Conservation (phyloP, 2,113 vertebrate species). For the Osmerus mordax region DNA sequence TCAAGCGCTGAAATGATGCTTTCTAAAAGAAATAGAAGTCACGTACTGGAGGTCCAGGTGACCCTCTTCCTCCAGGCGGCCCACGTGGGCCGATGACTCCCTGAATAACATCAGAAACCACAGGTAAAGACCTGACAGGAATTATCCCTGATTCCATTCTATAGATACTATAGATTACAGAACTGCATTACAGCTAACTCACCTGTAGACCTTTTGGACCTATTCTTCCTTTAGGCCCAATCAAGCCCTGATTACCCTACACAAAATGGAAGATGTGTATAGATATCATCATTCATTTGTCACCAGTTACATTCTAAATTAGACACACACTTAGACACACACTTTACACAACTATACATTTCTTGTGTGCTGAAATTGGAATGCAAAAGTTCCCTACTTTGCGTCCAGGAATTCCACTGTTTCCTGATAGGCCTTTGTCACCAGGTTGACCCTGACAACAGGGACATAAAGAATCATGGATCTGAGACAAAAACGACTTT, state of each 20-base stretch:
- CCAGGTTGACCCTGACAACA: constrained; percentile 60
- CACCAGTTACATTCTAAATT: neutral
- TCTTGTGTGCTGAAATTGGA: no score
- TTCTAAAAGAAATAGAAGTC: neutral
- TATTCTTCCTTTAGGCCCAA: constrained; percentile 52
- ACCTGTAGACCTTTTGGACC: constrained; percentile 67
- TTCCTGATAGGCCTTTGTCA: constrained; percentile 53
- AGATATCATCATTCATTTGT: neutral
- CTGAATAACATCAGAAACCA: constrained; percentile 39
- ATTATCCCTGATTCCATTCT: neutral
- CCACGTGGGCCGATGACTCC: constrained; percentile 62
- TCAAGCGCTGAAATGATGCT: neutral
- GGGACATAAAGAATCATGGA: neutral
- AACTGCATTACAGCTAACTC: neutral
- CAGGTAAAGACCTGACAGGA: neutral
- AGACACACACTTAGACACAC: neutral
- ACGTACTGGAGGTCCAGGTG: constrained; percentile 61
- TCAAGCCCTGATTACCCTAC: constrained; percentile 63
- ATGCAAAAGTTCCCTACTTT: constrained; percentile 54
- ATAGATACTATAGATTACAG: no score
- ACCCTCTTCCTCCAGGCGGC: constrained; percentile 51
- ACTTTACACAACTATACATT: no score
- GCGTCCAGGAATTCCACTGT: constrained; percentile 54
- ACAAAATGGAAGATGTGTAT: constrained; percentile 1
- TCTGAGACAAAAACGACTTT: neutral